Evolutionary conservation across 2,113 vertebrate genomes (phyloP).

Genomic region (Cryptomyrus ogoouensis): DNA sequence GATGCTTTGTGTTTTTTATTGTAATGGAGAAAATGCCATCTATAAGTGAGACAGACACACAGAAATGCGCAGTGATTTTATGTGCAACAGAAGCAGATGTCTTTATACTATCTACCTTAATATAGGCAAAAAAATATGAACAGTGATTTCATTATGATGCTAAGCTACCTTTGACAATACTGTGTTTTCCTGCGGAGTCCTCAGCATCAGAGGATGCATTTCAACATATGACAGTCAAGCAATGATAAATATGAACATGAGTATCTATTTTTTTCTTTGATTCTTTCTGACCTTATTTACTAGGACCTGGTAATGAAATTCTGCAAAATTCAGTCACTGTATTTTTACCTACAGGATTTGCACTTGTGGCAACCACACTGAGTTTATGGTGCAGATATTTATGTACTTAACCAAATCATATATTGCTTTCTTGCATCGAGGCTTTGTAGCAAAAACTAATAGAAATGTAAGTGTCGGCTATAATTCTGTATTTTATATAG

Average conservation of each 20-base stretch:
- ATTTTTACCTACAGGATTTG: conserved; percentile 1
- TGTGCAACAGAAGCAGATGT: neutral
- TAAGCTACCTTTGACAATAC: neutral
- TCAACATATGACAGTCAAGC: neutral
- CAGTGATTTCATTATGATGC: neutral
- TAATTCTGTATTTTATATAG: neutral
- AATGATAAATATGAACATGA: neutral
- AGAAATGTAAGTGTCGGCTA: conserved; percentile 1
- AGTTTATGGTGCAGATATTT: conserved; percentile 38
- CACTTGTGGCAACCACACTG: conserved; percentile 17
- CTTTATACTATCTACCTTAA: neutral
- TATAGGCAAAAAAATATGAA: neutral
- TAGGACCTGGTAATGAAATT: too few relatives aligned
- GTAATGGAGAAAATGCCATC: neutral
- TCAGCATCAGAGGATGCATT: neutral
- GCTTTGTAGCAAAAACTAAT: conserved; percentile 1
- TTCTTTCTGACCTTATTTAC: neutral
- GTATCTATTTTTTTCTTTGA: neutral
- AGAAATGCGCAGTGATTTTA: neutral
- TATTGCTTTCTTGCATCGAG: conserved; percentile 16
- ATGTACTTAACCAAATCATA: conserved; percentile 35
- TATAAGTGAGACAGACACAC: neutral
- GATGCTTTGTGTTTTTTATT: neutral
- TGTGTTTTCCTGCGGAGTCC: neutral
- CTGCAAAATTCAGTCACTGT: neutral